A percentile compares a stretch with the other conserved stretches of the same genome.
Conservation (phyloP, 2,888 invertebrate species). For the Drosophila robusta region DNA sequence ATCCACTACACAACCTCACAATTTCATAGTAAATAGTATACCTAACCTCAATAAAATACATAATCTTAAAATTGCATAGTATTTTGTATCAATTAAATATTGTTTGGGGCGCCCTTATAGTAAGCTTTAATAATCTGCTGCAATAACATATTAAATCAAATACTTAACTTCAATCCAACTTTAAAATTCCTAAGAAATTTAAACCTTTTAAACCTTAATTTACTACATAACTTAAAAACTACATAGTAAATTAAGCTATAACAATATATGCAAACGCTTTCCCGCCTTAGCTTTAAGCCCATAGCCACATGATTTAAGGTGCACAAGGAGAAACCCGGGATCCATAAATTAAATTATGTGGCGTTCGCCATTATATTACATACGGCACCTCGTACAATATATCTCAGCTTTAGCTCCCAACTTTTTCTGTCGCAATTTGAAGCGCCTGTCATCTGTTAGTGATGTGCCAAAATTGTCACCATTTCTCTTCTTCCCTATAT, state of each 20-base stretch:
- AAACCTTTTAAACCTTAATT: background rate
- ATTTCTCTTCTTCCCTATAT: conserved; percentile 24
- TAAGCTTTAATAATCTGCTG: no score
- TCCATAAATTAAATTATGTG: conserved; percentile 58
- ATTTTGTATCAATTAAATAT: no score
- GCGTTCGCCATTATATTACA: conserved; percentile 6
- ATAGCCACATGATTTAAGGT: background rate
- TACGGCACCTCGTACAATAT: conserved; percentile 8
- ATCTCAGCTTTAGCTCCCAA: conserved; percentile 11
- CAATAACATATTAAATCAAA: no score
- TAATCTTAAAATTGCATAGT: no score
- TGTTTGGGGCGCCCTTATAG: no score
- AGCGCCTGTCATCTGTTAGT: conserved; percentile 47
- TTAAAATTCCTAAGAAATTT: no score
- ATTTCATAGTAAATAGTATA: no score
- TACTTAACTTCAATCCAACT: no score
- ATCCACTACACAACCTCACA: no score
- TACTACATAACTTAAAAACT: background rate
- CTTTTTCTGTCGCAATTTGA: conserved; percentile 28
- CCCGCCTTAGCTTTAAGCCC: background rate
- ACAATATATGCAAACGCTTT: background rate
- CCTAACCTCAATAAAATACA: no score
- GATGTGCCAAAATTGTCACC: conserved; percentile 54
- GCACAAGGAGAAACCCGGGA: conserved; percentile 12
- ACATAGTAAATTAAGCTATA: background rate